Conservation (phyloP, 2,888 invertebrate species). For the Ochropleura plecta region DNA sequence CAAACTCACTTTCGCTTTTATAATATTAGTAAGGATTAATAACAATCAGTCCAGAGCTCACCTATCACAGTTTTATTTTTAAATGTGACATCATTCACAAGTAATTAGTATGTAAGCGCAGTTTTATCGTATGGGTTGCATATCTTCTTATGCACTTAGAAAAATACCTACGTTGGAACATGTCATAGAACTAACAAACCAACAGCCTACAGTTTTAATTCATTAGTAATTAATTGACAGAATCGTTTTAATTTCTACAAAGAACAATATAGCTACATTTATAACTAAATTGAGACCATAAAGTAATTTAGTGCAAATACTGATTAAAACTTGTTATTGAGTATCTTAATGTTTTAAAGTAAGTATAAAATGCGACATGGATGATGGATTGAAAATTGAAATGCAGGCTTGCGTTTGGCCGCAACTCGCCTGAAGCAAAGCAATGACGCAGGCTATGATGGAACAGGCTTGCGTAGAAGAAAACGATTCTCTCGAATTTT, state of each 20-base stretch:
- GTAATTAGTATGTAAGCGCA: slow-evolving; percentile 46
- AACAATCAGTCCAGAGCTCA: slow-evolving; percentile 51
- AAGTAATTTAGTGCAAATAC: slow-evolving; percentile 28
- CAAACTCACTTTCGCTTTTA: no score
- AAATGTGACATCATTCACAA: slow-evolving; percentile 67
- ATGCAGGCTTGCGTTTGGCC: slow-evolving; percentile 7
- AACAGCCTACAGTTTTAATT: slow-evolving; percentile 10
- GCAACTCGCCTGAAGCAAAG: no score
- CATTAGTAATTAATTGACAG: slow-evolving; percentile 23
- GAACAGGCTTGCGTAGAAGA: no score
- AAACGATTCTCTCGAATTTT: no score
- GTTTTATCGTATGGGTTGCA: slow-evolving; percentile 30
- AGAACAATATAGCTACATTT: slow-evolving; percentile 26
- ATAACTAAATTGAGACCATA: slow-evolving; percentile 27
- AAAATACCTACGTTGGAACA: slow-evolving; percentile 26
- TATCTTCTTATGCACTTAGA: slow-evolving; percentile 11
- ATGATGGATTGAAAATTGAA: slow-evolving; percentile 19
- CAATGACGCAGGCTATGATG: no score
- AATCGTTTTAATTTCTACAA: neutral
- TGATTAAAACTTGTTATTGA: slow-evolving; percentile 13
- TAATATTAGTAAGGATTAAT: no score
- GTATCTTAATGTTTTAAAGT: slow-evolving; percentile 17
- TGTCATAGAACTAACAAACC: slow-evolving; percentile 11
- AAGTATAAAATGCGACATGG: slow-evolving; percentile 32
- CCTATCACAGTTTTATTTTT: slow-evolving; percentile 61